phyloP scores from a whole-genome alignment of 2,888 invertebrate species.

The Heliconius charithonia region DNA sequence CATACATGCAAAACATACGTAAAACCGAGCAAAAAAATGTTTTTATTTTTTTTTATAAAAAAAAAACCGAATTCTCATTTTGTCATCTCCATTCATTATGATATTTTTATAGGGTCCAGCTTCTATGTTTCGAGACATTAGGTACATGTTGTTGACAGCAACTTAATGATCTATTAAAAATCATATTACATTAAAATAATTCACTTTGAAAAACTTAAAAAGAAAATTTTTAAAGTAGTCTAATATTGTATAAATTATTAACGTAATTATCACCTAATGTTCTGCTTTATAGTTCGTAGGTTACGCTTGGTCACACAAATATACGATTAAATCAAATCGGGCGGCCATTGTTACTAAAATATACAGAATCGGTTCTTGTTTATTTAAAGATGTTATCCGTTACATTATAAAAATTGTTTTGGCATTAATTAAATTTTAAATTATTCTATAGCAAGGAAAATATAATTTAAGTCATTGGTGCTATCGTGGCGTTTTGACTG shows the following conservation, averaged over 20 bases:
- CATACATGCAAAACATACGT: neutral
- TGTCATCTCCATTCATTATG: neutral
- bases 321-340: neutral
- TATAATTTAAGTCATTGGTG: no score
- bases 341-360: neutral
- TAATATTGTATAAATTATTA: neutral
- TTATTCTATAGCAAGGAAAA: no score
- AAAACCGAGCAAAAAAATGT: neutral
- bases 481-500: no score
- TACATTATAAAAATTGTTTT: no score
- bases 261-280: neutral
- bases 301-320: neutral
- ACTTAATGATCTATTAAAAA: no score
- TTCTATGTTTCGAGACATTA: neutral
- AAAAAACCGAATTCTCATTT: neutral
- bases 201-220: accelerated
- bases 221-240: neutral
- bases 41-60: neutral
- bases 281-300: neutral
- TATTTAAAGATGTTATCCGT: no score
- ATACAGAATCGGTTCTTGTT: neutral
- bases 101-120: neutral
- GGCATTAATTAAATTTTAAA: no score
- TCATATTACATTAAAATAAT: neutral
- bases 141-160: no score